Evolutionary conservation across 2,888 invertebrate genomes (phyloP), one percentile per base, ranked within the genome.

Genomic region (Epinotia bilunana): DNA sequence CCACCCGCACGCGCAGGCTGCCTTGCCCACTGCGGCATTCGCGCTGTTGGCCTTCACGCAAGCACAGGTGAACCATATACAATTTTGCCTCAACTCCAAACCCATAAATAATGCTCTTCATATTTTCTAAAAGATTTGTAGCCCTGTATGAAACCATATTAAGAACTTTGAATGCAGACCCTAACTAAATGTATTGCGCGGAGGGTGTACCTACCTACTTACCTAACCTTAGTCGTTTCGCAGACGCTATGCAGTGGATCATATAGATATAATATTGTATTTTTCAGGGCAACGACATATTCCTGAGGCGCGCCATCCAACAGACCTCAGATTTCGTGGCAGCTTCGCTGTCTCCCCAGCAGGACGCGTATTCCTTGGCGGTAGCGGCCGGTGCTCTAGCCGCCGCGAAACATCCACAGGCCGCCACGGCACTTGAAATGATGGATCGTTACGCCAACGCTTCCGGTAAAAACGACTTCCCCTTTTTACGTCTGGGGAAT

Each of bases 321-420:
- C 97, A 96, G 85, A 98, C 96, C 0, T 90, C 97, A 20, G 96
- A 97, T 83, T 98, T 96, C 88, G 91, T 98, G 33, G 96, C 95
- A 0, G 92, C 95, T 62, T 95, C 96, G 72, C 88, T 97, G 74
- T 95, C 96, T 1, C 95, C 95, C 12, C 88, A 95, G 2, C 91
- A 95, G 18, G 95, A 95, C 82, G 95, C 96, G 4, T 98, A 98
- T 87, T 95, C 97, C 0, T 90, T 98, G 71, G 96, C 98, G 0
- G 94, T 98, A 57, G 95, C 96, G 39, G 95, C 96, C 1, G 97
- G 97, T 82, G 97, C 97, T 0, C 90, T 99, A 0, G 96, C 97
- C 74, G 87, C 96, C 69, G 97, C 97, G 0, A 95, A 96, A 64
- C 97, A 97, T 87, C 95, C 97, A 0, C 95, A 95, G 33, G 96